phyloP scores from a whole-genome alignment of 2,797 vertebrate species.

The Chanos chanos region DNA sequence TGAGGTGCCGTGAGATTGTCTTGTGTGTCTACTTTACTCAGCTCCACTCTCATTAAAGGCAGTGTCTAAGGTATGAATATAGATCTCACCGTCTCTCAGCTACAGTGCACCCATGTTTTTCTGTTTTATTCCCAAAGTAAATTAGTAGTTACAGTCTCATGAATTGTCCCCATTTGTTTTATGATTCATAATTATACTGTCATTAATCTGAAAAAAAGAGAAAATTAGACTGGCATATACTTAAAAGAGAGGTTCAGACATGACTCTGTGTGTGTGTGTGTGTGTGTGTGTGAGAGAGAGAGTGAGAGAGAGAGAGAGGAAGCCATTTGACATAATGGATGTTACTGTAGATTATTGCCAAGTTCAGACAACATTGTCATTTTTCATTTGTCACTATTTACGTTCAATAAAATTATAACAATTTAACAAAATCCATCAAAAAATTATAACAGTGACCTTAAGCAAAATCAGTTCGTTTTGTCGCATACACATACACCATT shows the following conservation, averaged over 20 bases:
- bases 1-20: too few relatives aligned
- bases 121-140: conserved; percentile 34
- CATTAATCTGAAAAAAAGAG: too few relatives aligned
- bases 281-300: too few relatives aligned
- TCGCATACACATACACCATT: conserved; percentile 23
- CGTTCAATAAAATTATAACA: not conserved
- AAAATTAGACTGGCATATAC: conserved; percentile 40
- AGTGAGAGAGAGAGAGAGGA: not conserved
- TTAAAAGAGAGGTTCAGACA: conserved; percentile 57
- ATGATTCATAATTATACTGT: conserved; percentile 58
- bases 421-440: not conserved
- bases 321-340: not conserved
- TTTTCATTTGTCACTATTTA: too few relatives aligned
- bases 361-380: too few relatives aligned
- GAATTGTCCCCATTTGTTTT: conserved; percentile 53
- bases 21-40: too few relatives aligned
- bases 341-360: too few relatives aligned
- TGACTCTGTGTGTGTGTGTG: conserved; percentile 39
- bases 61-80: too few relatives aligned
- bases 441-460: too few relatives aligned
- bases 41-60: too few relatives aligned
- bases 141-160: conserved; percentile 34
- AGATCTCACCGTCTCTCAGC: too few relatives aligned
- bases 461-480: too few relatives aligned
- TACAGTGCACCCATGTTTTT: conserved; percentile 13